These are phyloP conservation scores for Allophyes oxyacanthae DNA, from an alignment of 2,888 invertebrate genomes.

Conservation along the genomic window DNA sequence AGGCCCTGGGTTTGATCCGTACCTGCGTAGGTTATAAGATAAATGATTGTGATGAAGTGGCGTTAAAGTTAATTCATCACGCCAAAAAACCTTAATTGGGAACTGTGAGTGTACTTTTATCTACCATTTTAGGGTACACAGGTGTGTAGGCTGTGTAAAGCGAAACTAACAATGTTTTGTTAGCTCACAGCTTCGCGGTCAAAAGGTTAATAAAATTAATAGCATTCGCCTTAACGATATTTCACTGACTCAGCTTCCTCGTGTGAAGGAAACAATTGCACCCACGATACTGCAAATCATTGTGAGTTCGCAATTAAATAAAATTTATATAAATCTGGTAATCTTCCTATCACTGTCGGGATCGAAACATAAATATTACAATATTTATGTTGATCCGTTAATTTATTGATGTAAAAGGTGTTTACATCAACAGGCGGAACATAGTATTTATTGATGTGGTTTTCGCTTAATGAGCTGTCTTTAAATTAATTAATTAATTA, in stretches of 20 bases:
- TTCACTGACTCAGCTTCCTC: conserved; percentile 30
- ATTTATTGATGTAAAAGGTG: conserved; percentile 1
- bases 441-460: conserved; percentile 8
- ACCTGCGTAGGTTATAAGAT: too few relatives aligned
- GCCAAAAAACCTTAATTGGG: too few relatives aligned
- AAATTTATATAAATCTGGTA: conserved; percentile 25
- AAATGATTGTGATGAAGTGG: too few relatives aligned
- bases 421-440: not conserved
- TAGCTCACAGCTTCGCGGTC: not conserved
- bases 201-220: conserved; percentile 22
- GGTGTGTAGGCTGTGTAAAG: too few relatives aligned
- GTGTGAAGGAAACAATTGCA: conserved; percentile 38
- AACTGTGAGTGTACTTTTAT: too few relatives aligned
- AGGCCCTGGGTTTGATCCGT: too few relatives aligned
- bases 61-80: too few relatives aligned
- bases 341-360: conserved; percentile 7
- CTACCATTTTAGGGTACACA: too few relatives aligned
- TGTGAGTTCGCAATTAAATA: conserved; percentile 12
- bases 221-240: conserved; percentile 15
- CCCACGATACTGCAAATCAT: conserved; percentile 6
- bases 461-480: conserved; percentile 4
- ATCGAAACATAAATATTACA: conserved; percentile 7
- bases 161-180: not conserved
- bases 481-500: not conserved
- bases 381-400: not conserved